A percentile compares a stretch with the other conserved stretches of the same genome.
phyloP scores from a whole-genome alignment of 2,797 vertebrate genomes.

The Malacoctenus gilli region DNA sequence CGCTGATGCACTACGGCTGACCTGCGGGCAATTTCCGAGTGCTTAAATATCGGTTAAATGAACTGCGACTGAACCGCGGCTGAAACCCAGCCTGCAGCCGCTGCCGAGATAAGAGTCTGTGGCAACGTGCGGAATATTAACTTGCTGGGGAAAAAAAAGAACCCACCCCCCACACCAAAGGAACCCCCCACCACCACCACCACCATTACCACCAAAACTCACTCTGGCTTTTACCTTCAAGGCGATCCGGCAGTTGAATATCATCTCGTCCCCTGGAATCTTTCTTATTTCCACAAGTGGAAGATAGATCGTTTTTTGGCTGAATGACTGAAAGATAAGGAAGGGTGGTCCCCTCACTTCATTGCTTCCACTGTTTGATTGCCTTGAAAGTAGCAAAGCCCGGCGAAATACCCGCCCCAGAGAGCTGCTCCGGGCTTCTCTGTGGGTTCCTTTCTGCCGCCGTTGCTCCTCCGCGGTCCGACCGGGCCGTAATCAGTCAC shows the following conservation, averaged over 20 bases:
- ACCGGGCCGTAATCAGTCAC: constrained; percentile 19
- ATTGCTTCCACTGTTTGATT: constrained; percentile 2
- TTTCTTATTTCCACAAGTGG: not conserved
- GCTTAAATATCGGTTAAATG: constrained; percentile 55
- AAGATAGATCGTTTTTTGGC: not conserved
- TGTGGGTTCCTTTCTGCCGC: constrained; percentile 23
- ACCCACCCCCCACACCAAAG: no score
- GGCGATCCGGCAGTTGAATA: constrained; percentile 1
- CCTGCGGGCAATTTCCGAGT: constrained; percentile 44
- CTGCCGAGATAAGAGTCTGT: not conserved
- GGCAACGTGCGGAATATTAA: constrained; percentile 10
- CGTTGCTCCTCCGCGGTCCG: constrained; percentile 22
- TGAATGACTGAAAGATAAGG: constrained; percentile 5
- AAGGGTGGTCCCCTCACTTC: not conserved
- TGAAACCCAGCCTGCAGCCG: constrained; percentile 27
- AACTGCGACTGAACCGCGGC: constrained; percentile 49
- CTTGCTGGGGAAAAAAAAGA: no score
- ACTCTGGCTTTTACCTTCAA: not conserved
- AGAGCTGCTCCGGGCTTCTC: constrained; percentile 25
- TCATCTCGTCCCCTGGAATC: constrained; percentile 1
- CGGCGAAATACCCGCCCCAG: constrained; percentile 42
- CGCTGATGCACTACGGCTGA: constrained; percentile 43
- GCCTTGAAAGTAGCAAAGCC: constrained; percentile 3
- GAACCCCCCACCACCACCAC: not conserved
- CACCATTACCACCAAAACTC: not conserved